Conservation (phyloP, 2,888 invertebrate species). For the Pammene fasciana region DNA sequence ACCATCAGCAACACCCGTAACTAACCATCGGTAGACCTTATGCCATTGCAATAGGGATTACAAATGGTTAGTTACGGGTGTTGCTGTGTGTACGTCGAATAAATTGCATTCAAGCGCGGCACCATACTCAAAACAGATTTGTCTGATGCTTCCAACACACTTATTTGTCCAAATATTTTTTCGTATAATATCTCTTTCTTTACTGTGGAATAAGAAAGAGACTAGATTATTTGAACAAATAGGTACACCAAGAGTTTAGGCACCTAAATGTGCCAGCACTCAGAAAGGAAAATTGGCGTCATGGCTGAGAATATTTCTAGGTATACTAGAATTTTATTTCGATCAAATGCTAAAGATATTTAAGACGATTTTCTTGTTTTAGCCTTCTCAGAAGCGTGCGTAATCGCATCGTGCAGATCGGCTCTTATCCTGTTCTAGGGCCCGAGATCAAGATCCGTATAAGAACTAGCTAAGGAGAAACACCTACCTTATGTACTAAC, state of each 20-base stretch:
- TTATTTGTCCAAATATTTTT: no score
- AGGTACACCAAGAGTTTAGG: no score
- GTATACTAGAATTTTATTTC: background rate
- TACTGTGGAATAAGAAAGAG: no score
- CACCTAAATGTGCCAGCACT: background rate
- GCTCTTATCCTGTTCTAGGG: background rate
- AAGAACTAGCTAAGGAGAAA: background rate
- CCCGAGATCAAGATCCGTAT: background rate
- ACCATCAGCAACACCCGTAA: no score
- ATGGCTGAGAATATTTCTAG: background rate
- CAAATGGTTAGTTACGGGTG: no score
- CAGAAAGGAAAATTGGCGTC: background rate
- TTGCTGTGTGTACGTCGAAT: no score
- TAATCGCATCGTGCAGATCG: background rate
- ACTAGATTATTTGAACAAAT: no score
- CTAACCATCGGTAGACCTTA: no score
- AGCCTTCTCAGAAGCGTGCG: slow-evolving; percentile 3
- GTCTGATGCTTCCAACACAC: no score
- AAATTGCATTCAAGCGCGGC: background rate
- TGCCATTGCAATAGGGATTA: no score
- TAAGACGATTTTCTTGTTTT: background rate
- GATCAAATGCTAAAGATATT: background rate
- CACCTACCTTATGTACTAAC: background rate
- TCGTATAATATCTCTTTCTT: no score
- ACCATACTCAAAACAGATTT: background rate